phyloP scores from a whole-genome alignment of 2,888 invertebrate genomes.

The Oligia strigilis region DNA sequence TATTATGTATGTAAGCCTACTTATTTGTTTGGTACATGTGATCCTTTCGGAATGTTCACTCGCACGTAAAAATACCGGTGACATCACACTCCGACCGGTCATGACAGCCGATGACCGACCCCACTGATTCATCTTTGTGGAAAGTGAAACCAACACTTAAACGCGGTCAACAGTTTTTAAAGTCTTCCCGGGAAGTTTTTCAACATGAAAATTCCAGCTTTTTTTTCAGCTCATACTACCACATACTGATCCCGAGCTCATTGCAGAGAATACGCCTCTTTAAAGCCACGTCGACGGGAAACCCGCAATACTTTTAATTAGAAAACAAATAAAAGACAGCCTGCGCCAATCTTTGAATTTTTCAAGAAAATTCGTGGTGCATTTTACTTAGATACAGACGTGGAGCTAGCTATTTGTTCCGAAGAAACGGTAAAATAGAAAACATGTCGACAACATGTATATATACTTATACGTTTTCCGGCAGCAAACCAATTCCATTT shows the following conservation, averaged over 20 bases:
- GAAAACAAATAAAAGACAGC: constrained; percentile 46
- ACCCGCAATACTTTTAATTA: constrained; percentile 59
- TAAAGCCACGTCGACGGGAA: constrained; percentile 25
- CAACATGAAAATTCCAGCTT: background rate
- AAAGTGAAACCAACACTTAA: constrained; percentile 31
- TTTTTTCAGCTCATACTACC: constrained; percentile 19
- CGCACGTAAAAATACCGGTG: constrained; percentile 44
- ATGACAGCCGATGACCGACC: constrained; percentile 40
- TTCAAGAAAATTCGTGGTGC: constrained; percentile 26
- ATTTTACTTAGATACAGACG: constrained; percentile 37
- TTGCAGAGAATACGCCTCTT: constrained; percentile 22
- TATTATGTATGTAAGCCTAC: constrained; percentile 25
- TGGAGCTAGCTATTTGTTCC: constrained; percentile 19
- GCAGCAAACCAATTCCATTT: constrained; percentile 80
- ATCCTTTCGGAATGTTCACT: constrained; percentile 40
- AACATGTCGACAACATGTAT: constrained; percentile 51
- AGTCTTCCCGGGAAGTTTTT: background rate
- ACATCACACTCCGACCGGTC: constrained; percentile 53
- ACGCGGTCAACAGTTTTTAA: background rate
- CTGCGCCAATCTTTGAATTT: constrained; percentile 28
- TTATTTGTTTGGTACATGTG: constrained; percentile 33
- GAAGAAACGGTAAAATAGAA: constrained; percentile 50
- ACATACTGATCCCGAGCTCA: constrained; percentile 14
- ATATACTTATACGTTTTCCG: constrained; percentile 63
- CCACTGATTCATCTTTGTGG: constrained; percentile 52